phyloP scores from a whole-genome alignment of 2,888 invertebrate genomes.

The Tachina fera region DNA sequence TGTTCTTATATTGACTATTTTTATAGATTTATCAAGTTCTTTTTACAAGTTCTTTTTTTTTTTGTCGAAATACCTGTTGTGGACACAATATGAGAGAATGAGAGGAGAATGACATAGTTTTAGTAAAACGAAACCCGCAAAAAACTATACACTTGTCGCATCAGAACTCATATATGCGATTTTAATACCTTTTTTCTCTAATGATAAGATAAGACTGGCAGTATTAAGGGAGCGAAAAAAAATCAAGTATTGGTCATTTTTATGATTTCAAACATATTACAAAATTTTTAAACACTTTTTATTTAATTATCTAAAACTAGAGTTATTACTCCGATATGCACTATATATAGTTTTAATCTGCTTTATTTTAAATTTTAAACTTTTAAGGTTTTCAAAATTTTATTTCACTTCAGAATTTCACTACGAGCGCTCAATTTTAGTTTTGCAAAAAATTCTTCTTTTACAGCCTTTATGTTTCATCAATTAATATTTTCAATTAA shows the following conservation, averaged over 20 bases:
- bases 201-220: conserved; percentile 52
- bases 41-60: conserved; percentile 4
- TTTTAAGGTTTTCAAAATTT: too few species aligned
- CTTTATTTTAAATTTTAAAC: too few species aligned
- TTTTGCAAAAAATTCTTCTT: too few species aligned
- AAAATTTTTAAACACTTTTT: background rate
- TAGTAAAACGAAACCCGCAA: conserved; percentile 9
- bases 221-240: background rate
- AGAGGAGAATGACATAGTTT: background rate
- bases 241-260: conserved; percentile 19
- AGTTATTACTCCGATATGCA: too few species aligned
- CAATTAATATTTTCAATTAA: too few species aligned
- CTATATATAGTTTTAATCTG: too few species aligned
- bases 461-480: too few species aligned
- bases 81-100: background rate
- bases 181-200: conserved; percentile 46
- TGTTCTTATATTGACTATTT: conserved; percentile 5
- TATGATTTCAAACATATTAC: background rate
- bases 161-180: conserved; percentile 43
- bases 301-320: too few species aligned
- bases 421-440: too few species aligned
- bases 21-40: background rate
- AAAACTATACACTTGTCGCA: conserved; percentile 16
- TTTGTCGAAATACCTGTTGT: conserved; percentile 13
- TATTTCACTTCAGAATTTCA: too few species aligned